Evolutionary conservation across 2,113 vertebrate species (phyloP), one percentile per base, ranked within the genome.

Genomic region (Lycaon pictus): DNA sequence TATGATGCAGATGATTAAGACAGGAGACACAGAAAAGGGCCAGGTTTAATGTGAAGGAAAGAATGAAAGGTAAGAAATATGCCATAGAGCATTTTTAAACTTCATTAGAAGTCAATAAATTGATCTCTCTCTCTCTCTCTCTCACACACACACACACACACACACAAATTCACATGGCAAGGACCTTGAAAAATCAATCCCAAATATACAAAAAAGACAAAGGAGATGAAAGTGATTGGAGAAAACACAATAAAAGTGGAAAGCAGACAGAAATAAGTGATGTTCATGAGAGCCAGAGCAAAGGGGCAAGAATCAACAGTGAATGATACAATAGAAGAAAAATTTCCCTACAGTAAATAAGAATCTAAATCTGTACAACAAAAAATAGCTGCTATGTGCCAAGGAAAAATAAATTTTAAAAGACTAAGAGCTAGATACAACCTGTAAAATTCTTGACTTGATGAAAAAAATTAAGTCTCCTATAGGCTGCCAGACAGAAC

Each of bases 291-390:
- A 58, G 4, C 19, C 58, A 83, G 56, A 87, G 48, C 16, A 96
- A 80, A 77, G 5, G 43, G 60, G 17, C 51, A 76, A 83, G 51
- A 83, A 58, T 16, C 58, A 76, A 83, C 12, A 84, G 17, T 43
- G 11, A 67, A 67, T 88, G 90, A 89, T 51, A 88, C 12, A 88
- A 32, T 2, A 89, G 58, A 93, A 92, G 84, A 84, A 88, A 76
- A 58, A 0, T 19, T 76, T 65, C 65, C 35, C 67, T 53, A 37
- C 32, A 76, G 58, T 69, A 88, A 51, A 88, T 7, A 93, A 76
- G 23, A 2, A 55, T n/a, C 65, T 35, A 65, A 55, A 82, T 77
- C 19, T 51, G 53, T 65, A 69, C 62, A 35, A 67, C 29, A 65
- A 51, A 89, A 89, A 35, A 13, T 55, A 19, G 16, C 20, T 4